Evolutionary conservation across 2,888 invertebrate genomes (phyloP).

Genomic region (Parnassius smintheus): DNA sequence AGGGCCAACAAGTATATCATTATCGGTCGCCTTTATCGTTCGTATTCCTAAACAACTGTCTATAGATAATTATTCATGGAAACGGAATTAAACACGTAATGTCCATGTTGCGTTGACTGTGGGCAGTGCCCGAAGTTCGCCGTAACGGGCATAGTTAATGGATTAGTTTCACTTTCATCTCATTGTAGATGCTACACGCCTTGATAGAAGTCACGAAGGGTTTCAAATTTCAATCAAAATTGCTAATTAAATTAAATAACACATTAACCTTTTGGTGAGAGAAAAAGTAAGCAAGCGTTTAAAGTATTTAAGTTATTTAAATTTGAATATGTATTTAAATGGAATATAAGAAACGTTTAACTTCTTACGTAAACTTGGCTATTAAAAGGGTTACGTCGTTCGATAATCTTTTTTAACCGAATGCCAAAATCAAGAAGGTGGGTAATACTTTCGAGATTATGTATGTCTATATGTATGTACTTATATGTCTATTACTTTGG

Average conservation of each 20-base stretch:
- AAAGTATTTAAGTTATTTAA: not conserved
- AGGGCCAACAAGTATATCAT: too few relatives aligned
- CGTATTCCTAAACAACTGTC: too few relatives aligned
- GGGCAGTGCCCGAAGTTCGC: not conserved
- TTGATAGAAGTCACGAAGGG: not conserved
- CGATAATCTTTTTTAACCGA: too few relatives aligned
- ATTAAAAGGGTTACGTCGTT: too few relatives aligned
- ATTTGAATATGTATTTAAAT: not conserved
- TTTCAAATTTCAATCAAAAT: not conserved
- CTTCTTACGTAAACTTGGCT: too few relatives aligned
- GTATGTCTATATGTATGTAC: too few relatives aligned
- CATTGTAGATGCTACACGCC: conserved; percentile 2
- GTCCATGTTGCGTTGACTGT: conserved; percentile 3
- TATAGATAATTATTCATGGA: conserved; percentile 7
- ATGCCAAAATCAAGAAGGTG: too few relatives aligned
- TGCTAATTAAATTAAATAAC: not conserved
- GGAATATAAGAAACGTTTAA: too few relatives aligned
- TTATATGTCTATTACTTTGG: too few relatives aligned
- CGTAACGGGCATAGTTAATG: not conserved
- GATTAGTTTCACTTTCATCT: conserved; percentile 17
- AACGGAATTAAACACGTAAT: not conserved
- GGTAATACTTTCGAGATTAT: too few relatives aligned
- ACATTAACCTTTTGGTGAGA: not conserved
- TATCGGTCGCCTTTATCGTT: too few relatives aligned
- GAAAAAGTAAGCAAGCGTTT: not conserved